Conservation (phyloP, 2,113 vertebrate species). For the Calidris pygmaea region DNA sequence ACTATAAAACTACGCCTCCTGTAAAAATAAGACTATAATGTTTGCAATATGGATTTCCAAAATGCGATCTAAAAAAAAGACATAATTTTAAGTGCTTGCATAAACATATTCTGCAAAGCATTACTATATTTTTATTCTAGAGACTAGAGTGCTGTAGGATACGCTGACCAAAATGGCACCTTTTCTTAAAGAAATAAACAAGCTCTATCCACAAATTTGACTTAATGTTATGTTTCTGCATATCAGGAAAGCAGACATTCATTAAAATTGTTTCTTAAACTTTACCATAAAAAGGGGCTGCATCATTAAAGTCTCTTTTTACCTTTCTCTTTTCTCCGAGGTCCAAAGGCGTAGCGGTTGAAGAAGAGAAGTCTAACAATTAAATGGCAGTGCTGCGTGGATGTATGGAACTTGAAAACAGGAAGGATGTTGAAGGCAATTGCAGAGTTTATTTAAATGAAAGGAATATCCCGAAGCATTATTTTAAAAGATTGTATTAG, state of each 20-base stretch:
- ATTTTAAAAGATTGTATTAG: neutral
- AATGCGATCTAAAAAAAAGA: neutral
- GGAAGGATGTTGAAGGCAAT: neutral
- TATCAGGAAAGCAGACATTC: neutral
- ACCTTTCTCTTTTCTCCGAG: neutral
- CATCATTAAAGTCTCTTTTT: neutral
- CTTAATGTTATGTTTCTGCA: neutral
- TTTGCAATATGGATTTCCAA: neutral
- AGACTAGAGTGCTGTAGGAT: neutral
- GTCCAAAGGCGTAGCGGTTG: conserved; percentile 12
- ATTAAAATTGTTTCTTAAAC: neutral
- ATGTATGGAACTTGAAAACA: neutral
- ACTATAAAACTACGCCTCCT: neutral
- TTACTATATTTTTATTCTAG: neutral
- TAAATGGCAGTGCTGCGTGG: neutral
- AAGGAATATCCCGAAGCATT: neutral
- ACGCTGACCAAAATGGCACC: neutral
- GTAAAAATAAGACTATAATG: neutral
- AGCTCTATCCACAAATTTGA: neutral
- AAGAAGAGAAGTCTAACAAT: neutral
- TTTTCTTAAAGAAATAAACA: neutral
- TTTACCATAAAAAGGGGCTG: neutral
- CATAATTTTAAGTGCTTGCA: neutral
- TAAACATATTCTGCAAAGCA: neutral
- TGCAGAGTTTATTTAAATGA: neutral